These are phyloP conservation scores for Saguinus imperator DNA, from an alignment of 2,113 vertebrate species.

Conservation along the genomic window DNA sequence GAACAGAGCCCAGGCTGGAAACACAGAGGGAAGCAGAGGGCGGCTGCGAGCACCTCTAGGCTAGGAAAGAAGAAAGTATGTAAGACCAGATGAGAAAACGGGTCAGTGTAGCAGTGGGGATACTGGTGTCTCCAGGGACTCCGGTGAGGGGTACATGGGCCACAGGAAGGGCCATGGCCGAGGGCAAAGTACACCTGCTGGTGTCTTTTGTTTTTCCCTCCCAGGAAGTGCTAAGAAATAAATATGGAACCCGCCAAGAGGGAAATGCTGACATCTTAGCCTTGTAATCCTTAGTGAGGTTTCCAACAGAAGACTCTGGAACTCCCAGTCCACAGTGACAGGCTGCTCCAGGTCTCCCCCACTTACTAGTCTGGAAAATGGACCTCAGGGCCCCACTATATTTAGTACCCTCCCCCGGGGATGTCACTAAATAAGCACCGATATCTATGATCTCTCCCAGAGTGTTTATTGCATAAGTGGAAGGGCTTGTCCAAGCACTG, in stretches of 20 bases:
- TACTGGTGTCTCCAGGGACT: not conserved
- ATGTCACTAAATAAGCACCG: not conserved
- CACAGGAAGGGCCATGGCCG: not conserved
- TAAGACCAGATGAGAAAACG: not conserved
- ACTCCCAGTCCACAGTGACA: not conserved
- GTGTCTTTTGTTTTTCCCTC: too few relatives aligned
- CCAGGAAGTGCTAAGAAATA: not conserved
- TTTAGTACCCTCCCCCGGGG: not conserved
- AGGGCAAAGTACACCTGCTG: not conserved
- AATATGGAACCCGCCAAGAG: not conserved
- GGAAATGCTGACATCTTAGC: not conserved
- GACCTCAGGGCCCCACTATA: not conserved
- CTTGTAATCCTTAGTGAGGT: not conserved
- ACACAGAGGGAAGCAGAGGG: not conserved
- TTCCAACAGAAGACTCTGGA: not conserved
- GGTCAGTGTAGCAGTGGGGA: too few relatives aligned
- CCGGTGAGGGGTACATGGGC: not conserved
- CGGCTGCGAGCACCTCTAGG: not conserved
- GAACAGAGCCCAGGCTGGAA: not conserved
- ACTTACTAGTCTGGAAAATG: not conserved
- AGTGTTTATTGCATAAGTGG: fast-evolving
- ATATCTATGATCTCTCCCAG: fast-evolving
- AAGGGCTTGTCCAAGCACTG: not conserved
- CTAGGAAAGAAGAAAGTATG: not conserved
- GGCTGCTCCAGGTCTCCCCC: not conserved